phyloP scores from a whole-genome alignment of 2,888 invertebrate species.

The Embidobia sp. region DNA sequence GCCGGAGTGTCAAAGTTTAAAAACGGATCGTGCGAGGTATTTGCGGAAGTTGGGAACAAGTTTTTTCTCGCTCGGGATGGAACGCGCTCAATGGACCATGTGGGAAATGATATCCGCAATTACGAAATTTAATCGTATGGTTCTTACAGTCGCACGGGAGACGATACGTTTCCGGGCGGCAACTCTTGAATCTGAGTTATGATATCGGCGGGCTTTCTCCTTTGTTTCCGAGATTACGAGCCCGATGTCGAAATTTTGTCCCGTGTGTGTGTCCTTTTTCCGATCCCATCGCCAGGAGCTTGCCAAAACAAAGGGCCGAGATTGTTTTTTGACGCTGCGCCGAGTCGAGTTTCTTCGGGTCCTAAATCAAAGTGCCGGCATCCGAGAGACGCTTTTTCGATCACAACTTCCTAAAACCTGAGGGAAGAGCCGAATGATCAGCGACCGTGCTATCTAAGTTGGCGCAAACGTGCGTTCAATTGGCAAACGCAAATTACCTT shows the following conservation, averaged over 20 bases:
- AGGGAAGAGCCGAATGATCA: constrained; percentile 14
- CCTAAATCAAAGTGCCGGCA: constrained; percentile 19
- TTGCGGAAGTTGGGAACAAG: constrained; percentile 43
- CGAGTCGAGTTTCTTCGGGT: constrained; percentile 5
- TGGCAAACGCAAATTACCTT: constrained; percentile 38
- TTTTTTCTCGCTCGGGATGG: constrained; percentile 14
- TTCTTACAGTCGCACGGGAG: neutral
- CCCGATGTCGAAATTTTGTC: constrained; percentile 13
- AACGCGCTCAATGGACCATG: constrained; percentile 28
- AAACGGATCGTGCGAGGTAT: constrained; percentile 39
- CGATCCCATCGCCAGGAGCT: neutral
- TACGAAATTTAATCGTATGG: constrained; percentile 41
- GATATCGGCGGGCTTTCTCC: constrained; percentile 16
- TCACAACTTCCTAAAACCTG: constrained; percentile 7
- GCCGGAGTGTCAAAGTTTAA: constrained; percentile 42
- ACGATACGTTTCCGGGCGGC: constrained; percentile 26
- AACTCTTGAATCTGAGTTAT: constrained; percentile 23
- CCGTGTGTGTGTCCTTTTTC: constrained; percentile 6
- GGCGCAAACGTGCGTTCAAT: constrained; percentile 6
- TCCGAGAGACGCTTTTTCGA: constrained; percentile 10
- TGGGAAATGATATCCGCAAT: constrained; percentile 32
- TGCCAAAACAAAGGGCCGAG: neutral
- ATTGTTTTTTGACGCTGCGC: neutral
- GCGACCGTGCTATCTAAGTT: neutral
- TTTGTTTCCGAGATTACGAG: constrained; percentile 28